Evolutionary conservation across 2,888 invertebrate species (phyloP).

Genomic region (Thyatira batis): DNA sequence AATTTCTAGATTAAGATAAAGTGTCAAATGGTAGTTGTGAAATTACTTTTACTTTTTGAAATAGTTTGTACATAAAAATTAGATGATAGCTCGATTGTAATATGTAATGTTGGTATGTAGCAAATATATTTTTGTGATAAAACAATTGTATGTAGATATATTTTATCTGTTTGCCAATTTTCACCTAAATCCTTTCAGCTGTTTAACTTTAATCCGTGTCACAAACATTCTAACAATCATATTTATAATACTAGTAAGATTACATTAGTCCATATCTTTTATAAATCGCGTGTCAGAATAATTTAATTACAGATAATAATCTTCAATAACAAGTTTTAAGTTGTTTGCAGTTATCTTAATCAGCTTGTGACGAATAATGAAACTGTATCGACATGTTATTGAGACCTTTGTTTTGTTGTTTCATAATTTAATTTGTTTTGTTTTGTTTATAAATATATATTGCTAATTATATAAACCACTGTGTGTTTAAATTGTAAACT

Average conservation of each 20-base stretch:
- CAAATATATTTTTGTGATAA: too few relatives aligned
- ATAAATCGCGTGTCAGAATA: background rate
- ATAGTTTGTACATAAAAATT: too few relatives aligned
- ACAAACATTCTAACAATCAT: too few relatives aligned
- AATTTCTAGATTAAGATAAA: background rate
- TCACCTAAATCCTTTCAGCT: too few relatives aligned
- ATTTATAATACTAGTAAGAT: background rate
- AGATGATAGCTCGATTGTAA: too few relatives aligned
- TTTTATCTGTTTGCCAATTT: too few relatives aligned
- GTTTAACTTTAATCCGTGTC: too few relatives aligned
- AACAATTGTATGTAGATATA: too few relatives aligned
- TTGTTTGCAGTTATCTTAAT: background rate
- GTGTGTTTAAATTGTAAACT: too few relatives aligned
- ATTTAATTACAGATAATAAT: conserved; percentile 5
- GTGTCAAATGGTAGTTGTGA: background rate
- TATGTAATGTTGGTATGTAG: too few relatives aligned
- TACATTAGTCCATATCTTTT: background rate
- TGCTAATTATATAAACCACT: too few relatives aligned
- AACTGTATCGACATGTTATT: background rate
- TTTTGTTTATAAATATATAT: background rate
- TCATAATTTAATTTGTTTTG: background rate
- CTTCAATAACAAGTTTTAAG: conserved; percentile 6
- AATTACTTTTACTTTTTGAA: background rate
- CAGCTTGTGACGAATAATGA: background rate
- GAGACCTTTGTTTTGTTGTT: background rate